These are phyloP conservation scores for Pan troglodytes DNA, from an alignment of 2,113 vertebrate species.

Conservation along the genomic window NHGRI_mPanTro3-v2.1_pri NC_072398.2:118659001-118659500, in stretches of 20 bases:
- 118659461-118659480: constrained; percentile 30
- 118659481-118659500: constrained; percentile 43
- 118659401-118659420: not conserved
- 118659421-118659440: constrained; percentile 29
- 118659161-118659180: constrained; percentile 16
- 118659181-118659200: constrained; percentile 27
- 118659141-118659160: constrained; percentile 12
- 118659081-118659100: constrained; percentile 47
- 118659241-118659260: not conserved
- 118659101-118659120: constrained; percentile 19
- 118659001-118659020: constrained; percentile 53
- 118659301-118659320: constrained; percentile 21
- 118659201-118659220: not conserved
- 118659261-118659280: not conserved
- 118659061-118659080: constrained; percentile 29
- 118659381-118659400: constrained; percentile 14
- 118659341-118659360: constrained; percentile 19
- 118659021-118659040: constrained; percentile 15
- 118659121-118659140: constrained; percentile 15
- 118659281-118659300: not conserved
- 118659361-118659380: constrained; percentile 37
- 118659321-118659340: constrained; percentile 48
- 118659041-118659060: not conserved
- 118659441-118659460: constrained; percentile 20
- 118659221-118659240: constrained; percentile 27